These are phyloP conservation scores for Coccyzus lansbergi DNA, from an alignment of 2,797 vertebrate genomes.

Conservation along the genomic window DNA sequence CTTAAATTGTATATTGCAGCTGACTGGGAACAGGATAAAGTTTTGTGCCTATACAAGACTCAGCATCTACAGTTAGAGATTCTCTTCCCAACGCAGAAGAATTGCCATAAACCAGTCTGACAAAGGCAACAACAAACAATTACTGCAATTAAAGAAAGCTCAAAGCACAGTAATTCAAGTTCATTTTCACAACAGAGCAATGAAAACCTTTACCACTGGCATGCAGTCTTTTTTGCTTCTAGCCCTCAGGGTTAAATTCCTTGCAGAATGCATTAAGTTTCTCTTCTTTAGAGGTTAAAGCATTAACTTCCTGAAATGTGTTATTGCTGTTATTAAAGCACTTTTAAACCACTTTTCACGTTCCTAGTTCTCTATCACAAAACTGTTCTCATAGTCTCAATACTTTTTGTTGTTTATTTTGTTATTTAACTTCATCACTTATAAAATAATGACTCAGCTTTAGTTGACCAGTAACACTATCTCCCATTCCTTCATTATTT, in stretches of 20 bases:
- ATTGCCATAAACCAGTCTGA: not conserved
- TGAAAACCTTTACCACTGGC: not conserved
- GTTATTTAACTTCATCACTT: not conserved
- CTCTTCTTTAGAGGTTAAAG: not conserved
- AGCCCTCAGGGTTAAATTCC: not conserved
- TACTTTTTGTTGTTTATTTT: not conserved
- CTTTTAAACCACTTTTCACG: not conserved
- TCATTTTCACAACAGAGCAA: not conserved
- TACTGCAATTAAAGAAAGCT: not conserved
- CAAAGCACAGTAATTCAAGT: not conserved
- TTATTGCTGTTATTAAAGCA: not conserved
- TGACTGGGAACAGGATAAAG: fast-evolving
- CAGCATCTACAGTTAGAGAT: not conserved
- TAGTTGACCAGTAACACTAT: not conserved
- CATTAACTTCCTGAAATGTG: not conserved
- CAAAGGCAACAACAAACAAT: not conserved
- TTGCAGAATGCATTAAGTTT: not conserved
- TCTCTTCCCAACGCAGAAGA: not conserved
- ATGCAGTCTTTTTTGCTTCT: not conserved
- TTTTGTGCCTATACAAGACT: not conserved
- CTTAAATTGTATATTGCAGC: not conserved
- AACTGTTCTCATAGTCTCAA: not conserved
- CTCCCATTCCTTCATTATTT: not conserved
- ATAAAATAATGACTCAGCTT: not conserved
- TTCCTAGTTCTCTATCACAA: not conserved